These are phyloP conservation scores for Dioctria linearis DNA, from an alignment of 2,888 invertebrate species.

Conservation along the genomic window DNA sequence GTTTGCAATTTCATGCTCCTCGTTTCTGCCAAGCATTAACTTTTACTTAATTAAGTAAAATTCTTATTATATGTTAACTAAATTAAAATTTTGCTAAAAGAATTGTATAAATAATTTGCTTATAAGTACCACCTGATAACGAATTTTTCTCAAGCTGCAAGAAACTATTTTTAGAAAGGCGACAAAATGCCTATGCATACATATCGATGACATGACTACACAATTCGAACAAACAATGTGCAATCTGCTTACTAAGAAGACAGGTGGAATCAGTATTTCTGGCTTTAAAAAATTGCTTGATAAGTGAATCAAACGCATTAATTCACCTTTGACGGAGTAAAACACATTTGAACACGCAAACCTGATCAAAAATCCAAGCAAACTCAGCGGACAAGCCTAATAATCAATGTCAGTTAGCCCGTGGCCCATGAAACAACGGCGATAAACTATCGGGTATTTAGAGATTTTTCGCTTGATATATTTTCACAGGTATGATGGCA, in stretches of 20 bases:
- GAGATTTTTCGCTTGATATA: no score
- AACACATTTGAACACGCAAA: slow-evolving; percentile 3
- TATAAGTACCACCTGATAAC: no score
- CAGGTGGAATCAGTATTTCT: background rate
- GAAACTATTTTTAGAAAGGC: no score
- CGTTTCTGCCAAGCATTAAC: background rate
- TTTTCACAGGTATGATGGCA: no score
- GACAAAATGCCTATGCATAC: no score
- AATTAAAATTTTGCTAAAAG: background rate
- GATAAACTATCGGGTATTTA: no score
- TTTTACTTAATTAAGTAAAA: background rate
- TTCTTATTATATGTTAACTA: background rate
- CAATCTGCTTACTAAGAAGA: background rate
- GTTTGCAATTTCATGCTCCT: background rate
- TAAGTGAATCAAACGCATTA: background rate
- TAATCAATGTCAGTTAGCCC: no score
- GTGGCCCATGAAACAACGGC: no score
- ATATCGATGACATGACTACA: background rate
- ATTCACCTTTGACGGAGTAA: background rate
- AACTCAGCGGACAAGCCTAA: no score
- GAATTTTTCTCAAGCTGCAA: no score
- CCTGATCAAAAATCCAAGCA: background rate
- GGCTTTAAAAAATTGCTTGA: background rate
- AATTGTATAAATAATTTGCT: no score
- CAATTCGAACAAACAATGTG: background rate